Percentiles rank a stretch among this genome's conserved stretches.
Conservation (phyloP, 2,113 vertebrate species). For the Pseudolaguvia tuberculata region DNA sequence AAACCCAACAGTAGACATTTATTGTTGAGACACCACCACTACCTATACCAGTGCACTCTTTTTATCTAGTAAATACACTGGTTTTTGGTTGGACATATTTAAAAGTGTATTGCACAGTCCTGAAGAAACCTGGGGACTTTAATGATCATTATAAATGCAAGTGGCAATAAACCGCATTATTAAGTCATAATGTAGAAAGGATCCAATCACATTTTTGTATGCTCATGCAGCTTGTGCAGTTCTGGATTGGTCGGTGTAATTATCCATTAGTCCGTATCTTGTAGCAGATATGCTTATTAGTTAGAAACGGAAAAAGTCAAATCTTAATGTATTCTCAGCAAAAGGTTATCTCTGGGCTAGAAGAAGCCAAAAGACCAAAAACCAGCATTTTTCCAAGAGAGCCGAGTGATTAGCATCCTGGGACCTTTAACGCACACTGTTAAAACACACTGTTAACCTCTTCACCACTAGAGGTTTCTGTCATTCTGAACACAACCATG, state of each 20-base stretch:
- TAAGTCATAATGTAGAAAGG: neutral
- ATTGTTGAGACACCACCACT: no score
- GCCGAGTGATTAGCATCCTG: constrained; percentile 29
- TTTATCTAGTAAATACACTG: neutral
- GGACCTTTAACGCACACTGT: constrained; percentile 33
- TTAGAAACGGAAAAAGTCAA: neutral
- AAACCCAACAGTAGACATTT: no score
- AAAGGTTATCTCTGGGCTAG: neutral
- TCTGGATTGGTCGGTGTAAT: neutral
- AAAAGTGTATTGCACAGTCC: neutral
- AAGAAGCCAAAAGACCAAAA: constrained; percentile 4
- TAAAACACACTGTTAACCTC: constrained; percentile 41
- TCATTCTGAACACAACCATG: constrained; percentile 9
- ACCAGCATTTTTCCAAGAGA: constrained; percentile 18
- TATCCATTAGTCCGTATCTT: neutral
- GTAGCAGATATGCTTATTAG: neutral
- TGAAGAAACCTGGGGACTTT: no score
- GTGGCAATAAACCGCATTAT: no score
- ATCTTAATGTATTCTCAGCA: neutral
- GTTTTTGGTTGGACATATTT: neutral
- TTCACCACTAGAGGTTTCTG: constrained; percentile 12
- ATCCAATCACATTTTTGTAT: neutral
- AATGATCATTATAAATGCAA: neutral
- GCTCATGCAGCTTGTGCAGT: neutral
- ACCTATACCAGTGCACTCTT: no score